Evolutionary conservation across 2,888 invertebrate species (phyloP).

Genomic region (Bimastos eiseni): DNA sequence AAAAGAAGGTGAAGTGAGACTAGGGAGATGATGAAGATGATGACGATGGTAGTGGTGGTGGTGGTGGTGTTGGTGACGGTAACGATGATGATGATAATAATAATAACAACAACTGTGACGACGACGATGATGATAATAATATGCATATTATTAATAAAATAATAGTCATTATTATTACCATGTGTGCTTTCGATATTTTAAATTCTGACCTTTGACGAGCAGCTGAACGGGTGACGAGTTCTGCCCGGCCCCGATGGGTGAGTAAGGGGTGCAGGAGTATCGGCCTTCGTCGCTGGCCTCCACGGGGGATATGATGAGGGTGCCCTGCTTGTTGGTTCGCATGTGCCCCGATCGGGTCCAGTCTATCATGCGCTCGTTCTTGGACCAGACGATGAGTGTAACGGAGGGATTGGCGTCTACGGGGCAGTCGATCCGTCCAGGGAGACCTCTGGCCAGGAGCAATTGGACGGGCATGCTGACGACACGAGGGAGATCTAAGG

Average conservation of each 20-base stretch:
- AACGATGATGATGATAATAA: conserved; percentile 2
- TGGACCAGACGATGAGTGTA: conserved; percentile 95
- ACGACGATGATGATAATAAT: background rate
- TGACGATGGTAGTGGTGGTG: background rate
- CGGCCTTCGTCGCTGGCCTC: conserved; percentile 89
- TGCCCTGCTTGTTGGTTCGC: conserved; percentile 36
- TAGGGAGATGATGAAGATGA: conserved; percentile 28
- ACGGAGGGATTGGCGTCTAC: conserved; percentile 94
- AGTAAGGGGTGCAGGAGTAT: conserved; percentile 93
- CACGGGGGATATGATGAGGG: conserved; percentile 65
- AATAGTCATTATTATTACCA: no score
- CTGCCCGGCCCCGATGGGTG: conserved; percentile 90
- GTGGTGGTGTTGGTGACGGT: background rate
- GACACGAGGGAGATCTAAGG: conserved; percentile 88
- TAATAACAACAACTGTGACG: background rate
- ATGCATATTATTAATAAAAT: background rate
- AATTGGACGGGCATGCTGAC: conserved; percentile 91
- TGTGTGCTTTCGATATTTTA: no score
- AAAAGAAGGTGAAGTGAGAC: no score
- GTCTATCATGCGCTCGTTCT: conserved; percentile 77
- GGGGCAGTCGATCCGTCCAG: conserved; percentile 84
- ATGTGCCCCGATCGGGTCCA: conserved; percentile 29
- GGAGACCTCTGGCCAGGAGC: conserved; percentile 88
- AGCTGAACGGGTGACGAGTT: conserved; percentile 81
- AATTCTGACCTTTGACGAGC: conserved; percentile 63